A percentile compares a stretch with the other conserved stretches of the same genome.
These are phyloP conservation scores for Drosophila carrolli DNA, from an alignment of 1,140 invertebrate genomes.

Conservation along the genomic window DNA sequence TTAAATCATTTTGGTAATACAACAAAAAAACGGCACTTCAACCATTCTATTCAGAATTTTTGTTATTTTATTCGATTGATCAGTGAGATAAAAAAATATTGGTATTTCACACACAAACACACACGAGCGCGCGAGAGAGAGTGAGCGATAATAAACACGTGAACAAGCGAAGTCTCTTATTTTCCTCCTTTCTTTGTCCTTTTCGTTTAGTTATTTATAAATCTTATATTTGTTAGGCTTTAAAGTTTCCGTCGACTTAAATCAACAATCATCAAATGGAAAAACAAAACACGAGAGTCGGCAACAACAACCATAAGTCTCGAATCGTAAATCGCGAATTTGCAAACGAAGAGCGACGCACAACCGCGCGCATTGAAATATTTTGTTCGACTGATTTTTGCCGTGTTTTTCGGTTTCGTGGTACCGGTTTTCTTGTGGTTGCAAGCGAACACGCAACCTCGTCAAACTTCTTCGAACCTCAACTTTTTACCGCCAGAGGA, in stretches of 20 bases:
- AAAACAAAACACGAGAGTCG: background rate
- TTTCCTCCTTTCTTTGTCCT: background rate
- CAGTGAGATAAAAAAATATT: conserved; percentile 18
- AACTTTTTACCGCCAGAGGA: too few species aligned
- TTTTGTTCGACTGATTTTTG: too few species aligned
- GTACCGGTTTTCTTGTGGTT: background rate
- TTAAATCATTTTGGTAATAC: conserved; percentile 4
- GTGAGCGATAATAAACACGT: conserved; percentile 2
- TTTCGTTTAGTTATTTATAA: background rate
- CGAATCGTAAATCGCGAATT: background rate
- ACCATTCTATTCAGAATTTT: conserved; percentile 8
- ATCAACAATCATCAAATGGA: background rate
- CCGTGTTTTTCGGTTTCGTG: too few species aligned
- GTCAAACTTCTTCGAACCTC: background rate
- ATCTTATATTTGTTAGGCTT: background rate
- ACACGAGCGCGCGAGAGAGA: conserved; percentile 5
- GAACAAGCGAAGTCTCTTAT: background rate
- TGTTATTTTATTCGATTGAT: conserved; percentile 16
- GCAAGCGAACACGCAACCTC: background rate
- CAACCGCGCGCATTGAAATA: too few species aligned
- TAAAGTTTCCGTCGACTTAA: too few species aligned
- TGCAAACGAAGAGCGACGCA: background rate
- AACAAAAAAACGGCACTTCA: conserved; percentile 16
- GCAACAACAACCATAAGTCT: background rate
- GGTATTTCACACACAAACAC: conserved; percentile 5